These are phyloP conservation scores for Diadumene lineata DNA, from an alignment of 92 coral and sea anemone species.

Conservation along the genomic window DNA sequence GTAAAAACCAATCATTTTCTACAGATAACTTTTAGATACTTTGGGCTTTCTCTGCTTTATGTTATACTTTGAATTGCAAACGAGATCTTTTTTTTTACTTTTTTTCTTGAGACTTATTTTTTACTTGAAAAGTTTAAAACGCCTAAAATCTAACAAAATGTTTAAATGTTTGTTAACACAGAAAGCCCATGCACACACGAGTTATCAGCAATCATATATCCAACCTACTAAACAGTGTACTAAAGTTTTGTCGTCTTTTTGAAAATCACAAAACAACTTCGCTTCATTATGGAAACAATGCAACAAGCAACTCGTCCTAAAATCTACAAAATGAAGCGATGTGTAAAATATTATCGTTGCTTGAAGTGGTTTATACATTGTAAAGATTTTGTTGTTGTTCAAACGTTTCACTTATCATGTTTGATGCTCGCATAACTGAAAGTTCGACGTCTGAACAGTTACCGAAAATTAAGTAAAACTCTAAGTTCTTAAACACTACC, in stretches of 20 bases:
- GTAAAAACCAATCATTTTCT: not conserved
- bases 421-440: no score
- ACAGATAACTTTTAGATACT: no score
- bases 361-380: not conserved
- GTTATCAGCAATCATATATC: no score
- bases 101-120: not conserved
- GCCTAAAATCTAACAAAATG: not conserved
- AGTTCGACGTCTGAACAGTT: no score
- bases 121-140: no score
- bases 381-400: not conserved
- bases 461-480: no score
- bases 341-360: slow-evolving; percentile 2
- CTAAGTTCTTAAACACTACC: no score
- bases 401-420: not conserved
- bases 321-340: not conserved
- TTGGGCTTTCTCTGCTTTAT: not conserved
- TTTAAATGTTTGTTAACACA: not conserved
- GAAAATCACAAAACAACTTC: not conserved
- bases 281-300: slow-evolving; percentile 8
- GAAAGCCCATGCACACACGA: not conserved
- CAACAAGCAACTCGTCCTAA: slow-evolving; percentile 23
- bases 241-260: not conserved
- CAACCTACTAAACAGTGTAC: no score
- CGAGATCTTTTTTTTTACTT: not conserved
- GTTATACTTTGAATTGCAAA: not conserved